phyloP scores from a whole-genome alignment of 1,140 invertebrate genomes.

The Drosophila persimilis region DNA sequence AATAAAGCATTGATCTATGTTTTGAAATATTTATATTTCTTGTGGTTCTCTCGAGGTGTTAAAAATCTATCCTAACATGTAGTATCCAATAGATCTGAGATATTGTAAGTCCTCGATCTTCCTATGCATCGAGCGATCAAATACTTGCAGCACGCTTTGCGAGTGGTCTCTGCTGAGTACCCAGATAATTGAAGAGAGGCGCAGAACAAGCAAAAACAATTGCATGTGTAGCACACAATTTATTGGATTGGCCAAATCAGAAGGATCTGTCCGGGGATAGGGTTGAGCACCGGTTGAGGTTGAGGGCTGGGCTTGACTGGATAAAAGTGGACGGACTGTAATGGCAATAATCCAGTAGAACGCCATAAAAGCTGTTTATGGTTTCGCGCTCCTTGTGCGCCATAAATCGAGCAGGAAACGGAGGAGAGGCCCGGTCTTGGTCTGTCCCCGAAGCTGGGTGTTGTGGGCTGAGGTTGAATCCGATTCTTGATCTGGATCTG shows the following conservation, averaged over 20 bases:
- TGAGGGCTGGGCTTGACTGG: conserved; percentile 9
- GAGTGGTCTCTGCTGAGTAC: conserved; percentile 22
- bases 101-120: neutral
- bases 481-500: conserved; percentile 19
- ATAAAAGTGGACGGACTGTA: conserved; percentile 5
- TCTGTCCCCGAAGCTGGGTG: neutral
- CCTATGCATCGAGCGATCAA: conserved; percentile 12
- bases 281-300: conserved; percentile 29
- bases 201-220: conserved; percentile 51
- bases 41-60: neutral
- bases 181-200: conserved; percentile 50
- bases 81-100: neutral
- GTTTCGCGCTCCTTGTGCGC: conserved; percentile 81
- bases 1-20: too few species aligned
- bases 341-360: conserved; percentile 79
- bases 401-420: conserved; percentile 72
- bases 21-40: too few species aligned
- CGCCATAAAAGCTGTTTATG: conserved; percentile 82
- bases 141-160: conserved; percentile 9
- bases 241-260: conserved; percentile 71
- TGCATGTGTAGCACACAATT: conserved; percentile 65
- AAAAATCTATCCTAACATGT: too few species aligned
- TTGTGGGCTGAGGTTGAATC: conserved; percentile 14
- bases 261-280: conserved; percentile 33
- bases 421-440: conserved; percentile 31